Evolutionary conservation across 2,888 invertebrate species (phyloP).

Genomic region (Clostera curtula): DNA sequence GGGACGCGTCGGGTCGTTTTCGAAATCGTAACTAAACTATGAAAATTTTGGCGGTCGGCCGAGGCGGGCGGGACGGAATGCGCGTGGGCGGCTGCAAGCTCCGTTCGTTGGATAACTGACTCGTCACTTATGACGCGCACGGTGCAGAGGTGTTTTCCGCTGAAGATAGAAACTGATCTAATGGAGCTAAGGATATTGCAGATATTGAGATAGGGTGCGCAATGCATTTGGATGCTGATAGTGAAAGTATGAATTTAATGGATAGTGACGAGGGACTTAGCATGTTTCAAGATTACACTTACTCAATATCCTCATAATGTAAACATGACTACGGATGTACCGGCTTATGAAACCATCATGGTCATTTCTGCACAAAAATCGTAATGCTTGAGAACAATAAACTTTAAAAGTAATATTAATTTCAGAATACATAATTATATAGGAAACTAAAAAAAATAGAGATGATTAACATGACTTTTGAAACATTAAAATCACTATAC

Average conservation of each 20-base stretch:
- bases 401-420: no score
- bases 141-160: conserved; percentile 73
- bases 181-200: conserved; percentile 23
- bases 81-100: conserved; percentile 59
- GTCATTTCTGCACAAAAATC: no score
- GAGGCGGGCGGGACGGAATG: conserved; percentile 63
- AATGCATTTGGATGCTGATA: conserved; percentile 3
- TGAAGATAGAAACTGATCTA: conserved; percentile 62
- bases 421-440: no score
- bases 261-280: no score
- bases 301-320: no score
- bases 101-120: conserved; percentile 57
- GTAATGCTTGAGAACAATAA: no score
- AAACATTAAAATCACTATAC: no score
- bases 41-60: conserved; percentile 66
- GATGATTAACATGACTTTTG: no score
- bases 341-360: no score
- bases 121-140: conserved; percentile 57
- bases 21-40: conserved; percentile 75
- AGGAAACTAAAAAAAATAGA: no score
- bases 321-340: no score
- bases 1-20: conserved; percentile 75
- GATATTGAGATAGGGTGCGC: conserved; percentile 27
- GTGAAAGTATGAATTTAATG: neutral
- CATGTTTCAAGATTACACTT: no score